Base-by-base conservation (phyloP, 2,113 vertebrate species). In the Cephalopholis sonnerati region DNA sequence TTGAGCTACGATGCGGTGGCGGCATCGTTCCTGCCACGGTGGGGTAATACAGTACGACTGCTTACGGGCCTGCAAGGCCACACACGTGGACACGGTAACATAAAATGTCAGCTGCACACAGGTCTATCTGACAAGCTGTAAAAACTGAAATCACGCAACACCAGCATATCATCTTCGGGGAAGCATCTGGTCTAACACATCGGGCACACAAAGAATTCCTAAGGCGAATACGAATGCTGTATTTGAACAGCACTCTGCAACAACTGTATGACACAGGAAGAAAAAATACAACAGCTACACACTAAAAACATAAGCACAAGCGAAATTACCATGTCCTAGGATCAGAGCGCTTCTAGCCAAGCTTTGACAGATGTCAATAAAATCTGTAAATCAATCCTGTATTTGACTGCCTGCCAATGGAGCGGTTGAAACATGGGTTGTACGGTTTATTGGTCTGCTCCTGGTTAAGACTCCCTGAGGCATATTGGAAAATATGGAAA, bases 1-100 rank as follows among this genome's bases (percentile, higher is more conserved):
- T 58, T 83, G 74, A 87, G 87, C 62, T 86, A 82, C 32, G 72
- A 77, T 59, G 59, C 32, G 50, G 57, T 41, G 8, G 67, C 57
- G 48, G 32, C 74, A 53, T 59, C 9, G 5, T 53, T 82, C 53
- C 55, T 54, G 70, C 77, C 51, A 57, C 61, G 48, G 27, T 77
- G 70, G 50, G 44, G 78, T 77, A 84, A 87, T 82, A 81, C 63
- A 83, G 90, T 27, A 46, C 1, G 64, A 80, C 72, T 63, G 50
- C 70, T 80, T 63, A 79, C 62, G 32, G 71, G 78, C 73, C 70
- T 68, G 84, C 89, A 90, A 83, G 80, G 86, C 70, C 89, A 85
- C 50, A 32, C 50, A 51, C 4, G 13, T 62, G 24, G 61, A 72
- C 80, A 51, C 15, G n/a, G 80, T 67, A 72, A 78, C 83, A 90